These are phyloP conservation scores for Nemoura dubitans DNA, from an alignment of 2,888 invertebrate species.

Conservation along the genomic window DNA sequence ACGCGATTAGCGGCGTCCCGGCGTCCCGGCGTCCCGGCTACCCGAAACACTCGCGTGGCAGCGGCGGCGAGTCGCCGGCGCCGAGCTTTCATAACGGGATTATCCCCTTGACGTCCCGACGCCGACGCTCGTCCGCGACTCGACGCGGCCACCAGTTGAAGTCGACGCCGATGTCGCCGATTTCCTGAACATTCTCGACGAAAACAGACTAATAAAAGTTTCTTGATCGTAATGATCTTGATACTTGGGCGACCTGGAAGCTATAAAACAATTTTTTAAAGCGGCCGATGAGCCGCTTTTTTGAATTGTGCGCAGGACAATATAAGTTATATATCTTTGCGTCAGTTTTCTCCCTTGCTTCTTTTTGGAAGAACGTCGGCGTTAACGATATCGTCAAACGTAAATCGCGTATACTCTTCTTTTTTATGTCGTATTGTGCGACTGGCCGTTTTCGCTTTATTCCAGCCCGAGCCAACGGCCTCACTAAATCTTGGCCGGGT, in stretches of 20 bases:
- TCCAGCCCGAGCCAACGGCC: background rate
- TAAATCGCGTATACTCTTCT: background rate
- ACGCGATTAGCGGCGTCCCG: background rate
- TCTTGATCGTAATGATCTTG: background rate
- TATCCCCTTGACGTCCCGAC: conserved; percentile 21
- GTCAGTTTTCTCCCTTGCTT: background rate
- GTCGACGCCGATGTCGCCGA: background rate
- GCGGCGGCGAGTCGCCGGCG: background rate
- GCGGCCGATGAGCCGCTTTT: background rate
- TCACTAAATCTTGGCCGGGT: background rate
- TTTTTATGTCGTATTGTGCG: background rate
- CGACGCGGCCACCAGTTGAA: conserved; percentile 24
- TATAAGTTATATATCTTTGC: background rate
- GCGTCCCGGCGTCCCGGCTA: background rate
- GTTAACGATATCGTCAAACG: background rate
- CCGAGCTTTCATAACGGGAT: conserved; percentile 19
- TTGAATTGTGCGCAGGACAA: background rate
- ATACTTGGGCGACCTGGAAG: background rate
- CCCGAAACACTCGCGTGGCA: background rate
- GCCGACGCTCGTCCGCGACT: background rate
- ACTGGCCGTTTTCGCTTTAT: background rate
- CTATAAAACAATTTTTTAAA: background rate
- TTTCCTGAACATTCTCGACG: background rate
- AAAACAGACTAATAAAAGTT: conserved; percentile 7
- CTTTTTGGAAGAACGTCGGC: background rate